Conservation (phyloP, 2,888 invertebrate genomes). For the Tipula confusa region DNA sequence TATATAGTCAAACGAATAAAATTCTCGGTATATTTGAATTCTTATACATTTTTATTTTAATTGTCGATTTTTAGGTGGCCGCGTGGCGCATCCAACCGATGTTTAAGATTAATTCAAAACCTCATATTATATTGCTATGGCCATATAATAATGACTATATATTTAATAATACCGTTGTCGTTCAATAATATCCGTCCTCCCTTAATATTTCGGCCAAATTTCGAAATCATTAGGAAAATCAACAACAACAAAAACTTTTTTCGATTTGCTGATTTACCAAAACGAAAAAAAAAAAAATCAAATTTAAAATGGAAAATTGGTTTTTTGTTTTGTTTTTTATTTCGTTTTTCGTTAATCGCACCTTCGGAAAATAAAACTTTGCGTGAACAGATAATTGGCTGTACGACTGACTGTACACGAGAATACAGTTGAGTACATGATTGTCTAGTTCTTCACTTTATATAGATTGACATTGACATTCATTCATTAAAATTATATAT, state of each 20-base stretch:
- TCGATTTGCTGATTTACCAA: not conserved
- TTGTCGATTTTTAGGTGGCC: not conserved
- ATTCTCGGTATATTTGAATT: not conserved
- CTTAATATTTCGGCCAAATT: not conserved
- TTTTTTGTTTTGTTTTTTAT: not conserved
- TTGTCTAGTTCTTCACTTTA: not conserved
- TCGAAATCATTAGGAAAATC: not conserved
- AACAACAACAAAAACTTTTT: not conserved
- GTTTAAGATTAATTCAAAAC: not conserved
- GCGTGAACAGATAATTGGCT: not conserved
- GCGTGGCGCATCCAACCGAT: not conserved
- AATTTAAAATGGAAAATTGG: constrained; percentile 3
- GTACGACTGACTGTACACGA: not conserved
- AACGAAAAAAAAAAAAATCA: not conserved
- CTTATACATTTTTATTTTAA: not conserved
- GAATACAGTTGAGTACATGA: not conserved
- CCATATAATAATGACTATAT: not conserved
- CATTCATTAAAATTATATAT: not conserved
- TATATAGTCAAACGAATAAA: not conserved
- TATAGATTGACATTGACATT: not conserved
- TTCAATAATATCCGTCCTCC: too few relatives aligned
- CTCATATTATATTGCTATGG: too few relatives aligned
- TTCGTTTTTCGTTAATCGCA: not conserved
- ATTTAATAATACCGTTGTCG: too few relatives aligned
- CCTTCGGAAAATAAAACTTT: not conserved